Percentiles rank a stretch among this genome's conserved stretches.
phyloP scores from a whole-genome alignment of 2,113 vertebrate species.

The Myrmecobius fasciatus region DNA sequence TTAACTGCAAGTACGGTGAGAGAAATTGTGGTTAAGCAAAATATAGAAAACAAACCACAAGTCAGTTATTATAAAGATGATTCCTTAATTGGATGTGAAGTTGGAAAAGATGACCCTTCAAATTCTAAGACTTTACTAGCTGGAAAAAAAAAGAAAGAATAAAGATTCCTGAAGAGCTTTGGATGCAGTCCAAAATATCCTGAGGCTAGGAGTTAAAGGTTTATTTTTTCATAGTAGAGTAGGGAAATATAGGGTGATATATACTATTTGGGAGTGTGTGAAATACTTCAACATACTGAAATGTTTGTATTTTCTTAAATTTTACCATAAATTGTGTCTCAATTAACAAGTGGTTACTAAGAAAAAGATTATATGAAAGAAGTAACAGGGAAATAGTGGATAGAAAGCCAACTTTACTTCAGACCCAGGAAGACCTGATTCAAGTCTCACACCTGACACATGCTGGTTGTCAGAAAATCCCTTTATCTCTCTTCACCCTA shows the following conservation, averaged over 20 bases:
- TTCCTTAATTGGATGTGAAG: background rate
- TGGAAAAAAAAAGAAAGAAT: background rate
- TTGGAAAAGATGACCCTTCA: background rate
- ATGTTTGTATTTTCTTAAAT: background rate
- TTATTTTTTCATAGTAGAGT: background rate
- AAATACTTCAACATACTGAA: background rate
- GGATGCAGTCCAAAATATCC: background rate
- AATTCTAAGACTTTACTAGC: background rate
- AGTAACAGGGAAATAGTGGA: background rate
- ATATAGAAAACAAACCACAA: background rate
- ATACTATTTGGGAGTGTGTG: background rate
- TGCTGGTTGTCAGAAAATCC: background rate
- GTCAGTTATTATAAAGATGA: background rate
- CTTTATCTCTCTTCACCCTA: background rate
- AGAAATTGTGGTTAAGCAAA: background rate
- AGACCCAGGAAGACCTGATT: background rate
- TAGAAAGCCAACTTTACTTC: background rate
- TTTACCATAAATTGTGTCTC: background rate
- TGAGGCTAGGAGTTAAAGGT: background rate
- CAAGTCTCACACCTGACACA: background rate
- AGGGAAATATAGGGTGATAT: constrained; percentile 30
- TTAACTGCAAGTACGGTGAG: background rate
- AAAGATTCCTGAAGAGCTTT: background rate
- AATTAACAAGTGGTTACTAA: background rate
- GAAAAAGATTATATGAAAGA: background rate